These are phyloP conservation scores for Nixonia krombeini DNA, from an alignment of 1,140 invertebrate species.

Conservation along the genomic window DNA sequence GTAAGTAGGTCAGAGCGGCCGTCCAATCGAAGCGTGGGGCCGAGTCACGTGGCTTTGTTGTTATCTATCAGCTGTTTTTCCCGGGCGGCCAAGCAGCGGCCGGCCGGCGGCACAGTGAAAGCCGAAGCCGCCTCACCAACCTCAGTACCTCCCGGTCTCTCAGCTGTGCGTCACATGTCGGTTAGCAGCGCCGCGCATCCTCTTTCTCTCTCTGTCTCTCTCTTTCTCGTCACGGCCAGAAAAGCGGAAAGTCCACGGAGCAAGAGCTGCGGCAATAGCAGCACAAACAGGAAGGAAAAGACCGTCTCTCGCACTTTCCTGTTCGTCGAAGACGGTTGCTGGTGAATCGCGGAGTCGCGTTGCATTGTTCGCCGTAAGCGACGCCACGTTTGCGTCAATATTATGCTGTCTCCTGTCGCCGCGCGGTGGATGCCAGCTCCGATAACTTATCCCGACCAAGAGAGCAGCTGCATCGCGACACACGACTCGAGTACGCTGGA, in stretches of 20 bases:
- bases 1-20: constrained; percentile 57
- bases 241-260: background rate
- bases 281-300: no score
- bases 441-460: constrained; percentile 3
- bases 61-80: constrained; percentile 75
- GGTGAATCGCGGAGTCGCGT: background rate
- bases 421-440: constrained; percentile 16
- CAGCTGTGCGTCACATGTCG: constrained; percentile 68
- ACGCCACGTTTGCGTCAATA: constrained; percentile 1
- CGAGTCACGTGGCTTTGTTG: constrained; percentile 75
- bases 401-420: constrained; percentile 26
- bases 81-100: constrained; percentile 60
- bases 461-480: background rate
- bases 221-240: background rate
- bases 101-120: constrained; percentile 60
- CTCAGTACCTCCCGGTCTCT: constrained; percentile 66
- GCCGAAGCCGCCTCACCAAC: constrained; percentile 38
- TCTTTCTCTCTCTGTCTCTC: background rate
- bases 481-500: constrained; percentile 36
- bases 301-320: no score
- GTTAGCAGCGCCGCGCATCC: constrained; percentile 3
- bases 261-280: no score
- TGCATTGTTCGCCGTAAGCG: background rate
- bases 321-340: no score
- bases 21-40: constrained; percentile 58